Evolutionary conservation across 2,888 invertebrate genomes (phyloP).

Genomic region (Nomada fucata): DNA sequence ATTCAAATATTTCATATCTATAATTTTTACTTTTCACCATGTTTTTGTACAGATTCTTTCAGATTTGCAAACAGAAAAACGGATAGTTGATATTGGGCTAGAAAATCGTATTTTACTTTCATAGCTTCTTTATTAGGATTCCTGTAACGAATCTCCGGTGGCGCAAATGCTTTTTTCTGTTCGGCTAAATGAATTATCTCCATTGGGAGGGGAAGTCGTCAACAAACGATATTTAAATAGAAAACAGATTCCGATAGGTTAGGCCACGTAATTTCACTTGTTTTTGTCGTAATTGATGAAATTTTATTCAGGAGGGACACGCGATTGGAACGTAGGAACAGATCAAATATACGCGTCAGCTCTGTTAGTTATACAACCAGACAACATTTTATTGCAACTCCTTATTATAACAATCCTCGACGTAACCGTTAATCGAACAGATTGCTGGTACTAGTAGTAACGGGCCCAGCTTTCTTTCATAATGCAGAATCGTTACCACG

Average conservation of each 20-base stretch:
- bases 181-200: constrained; percentile 41
- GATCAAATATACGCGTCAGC: neutral
- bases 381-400: too few relatives aligned
- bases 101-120: constrained; percentile 30
- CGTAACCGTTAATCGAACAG: neutral
- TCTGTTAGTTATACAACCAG: too few relatives aligned
- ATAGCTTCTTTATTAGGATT: constrained; percentile 39
- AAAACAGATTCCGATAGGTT: constrained; percentile 21
- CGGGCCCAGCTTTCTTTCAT: neutral
- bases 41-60: neutral
- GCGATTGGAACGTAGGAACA: neutral
- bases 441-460: neutral
- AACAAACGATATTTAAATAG: neutral
- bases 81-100: too few relatives aligned
- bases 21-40: neutral
- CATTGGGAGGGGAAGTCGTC: constrained; percentile 20
- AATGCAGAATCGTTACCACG: constrained; percentile 67
- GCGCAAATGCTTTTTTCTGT: constrained; percentile 29
- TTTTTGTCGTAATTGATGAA: neutral
- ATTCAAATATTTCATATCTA: neutral
- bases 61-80: neutral
- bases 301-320: neutral
- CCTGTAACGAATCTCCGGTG: constrained; percentile 30
- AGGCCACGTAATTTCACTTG: constrained; percentile 15
- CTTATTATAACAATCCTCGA: too few relatives aligned